Conservation (phyloP, 1,140 invertebrate genomes). For the Phthorimaea operculella region DNA sequence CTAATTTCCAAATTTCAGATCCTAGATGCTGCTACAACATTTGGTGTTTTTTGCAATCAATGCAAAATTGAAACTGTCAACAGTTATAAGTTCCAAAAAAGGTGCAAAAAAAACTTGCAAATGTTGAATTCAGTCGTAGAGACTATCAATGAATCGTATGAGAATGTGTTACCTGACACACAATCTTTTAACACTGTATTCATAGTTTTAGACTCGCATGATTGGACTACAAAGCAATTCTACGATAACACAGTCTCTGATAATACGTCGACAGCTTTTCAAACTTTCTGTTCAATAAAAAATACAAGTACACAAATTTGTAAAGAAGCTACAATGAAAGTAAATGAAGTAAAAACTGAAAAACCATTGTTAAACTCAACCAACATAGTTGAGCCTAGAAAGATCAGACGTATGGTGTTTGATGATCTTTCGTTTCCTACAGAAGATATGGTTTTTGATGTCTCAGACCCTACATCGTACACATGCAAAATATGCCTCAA, state of each 20-base stretch:
- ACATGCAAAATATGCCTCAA: conserved; percentile 21
- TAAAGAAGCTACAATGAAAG: not conserved
- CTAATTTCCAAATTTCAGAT: too few species aligned
- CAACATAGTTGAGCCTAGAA: not conserved
- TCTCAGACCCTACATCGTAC: conserved; percentile 6
- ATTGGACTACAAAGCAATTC: not conserved
- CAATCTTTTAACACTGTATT: not conserved
- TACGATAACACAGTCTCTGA: not conserved
- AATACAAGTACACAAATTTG: too few species aligned
- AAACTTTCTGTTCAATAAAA: not conserved
- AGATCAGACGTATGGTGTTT: not conserved
- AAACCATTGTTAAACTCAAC: not conserved
- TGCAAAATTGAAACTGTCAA: conserved; percentile 8
- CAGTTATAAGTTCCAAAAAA: conserved; percentile 16
- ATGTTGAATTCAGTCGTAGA: not conserved
- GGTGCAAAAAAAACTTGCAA: conserved; percentile 14
- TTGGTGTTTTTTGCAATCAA: conserved; percentile 6
- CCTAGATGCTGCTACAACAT: not conserved
- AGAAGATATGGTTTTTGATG: conserved; percentile 12
- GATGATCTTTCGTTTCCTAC: conserved; percentile 1
- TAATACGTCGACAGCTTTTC: not conserved
- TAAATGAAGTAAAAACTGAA: not conserved
- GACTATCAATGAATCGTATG: not conserved
- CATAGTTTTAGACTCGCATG: not conserved
- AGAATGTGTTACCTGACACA: not conserved